Percentiles rank a stretch among this genome's conserved stretches.
These are phyloP conservation scores for Schrankia costaestrigalis DNA, from an alignment of 2,888 invertebrate genomes.

Conservation along the genomic window DNA sequence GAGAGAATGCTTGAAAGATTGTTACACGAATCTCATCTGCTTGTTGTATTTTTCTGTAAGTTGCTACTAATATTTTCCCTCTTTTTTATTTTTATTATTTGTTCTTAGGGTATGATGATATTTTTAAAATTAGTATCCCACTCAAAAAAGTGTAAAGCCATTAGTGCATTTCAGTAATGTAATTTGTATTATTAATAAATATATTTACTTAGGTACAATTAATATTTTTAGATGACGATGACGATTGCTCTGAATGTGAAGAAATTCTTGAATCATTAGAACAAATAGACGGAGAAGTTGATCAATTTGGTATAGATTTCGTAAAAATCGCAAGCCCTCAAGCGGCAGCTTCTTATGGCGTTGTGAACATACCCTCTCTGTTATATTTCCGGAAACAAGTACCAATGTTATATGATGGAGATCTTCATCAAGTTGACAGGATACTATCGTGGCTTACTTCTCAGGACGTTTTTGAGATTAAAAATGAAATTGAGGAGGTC, in stretches of 20 bases:
- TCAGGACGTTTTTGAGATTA: constrained; percentile 96
- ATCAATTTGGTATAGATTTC: constrained; percentile 95
- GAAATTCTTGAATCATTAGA: constrained; percentile 95
- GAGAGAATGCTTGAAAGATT: constrained; percentile 92
- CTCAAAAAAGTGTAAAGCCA: too few relatives aligned
- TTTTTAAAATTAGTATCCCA: too few relatives aligned
- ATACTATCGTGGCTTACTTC: constrained; percentile 94
- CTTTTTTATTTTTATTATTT: too few relatives aligned
- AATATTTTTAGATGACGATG: constrained; percentile 83
- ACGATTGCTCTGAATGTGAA: constrained; percentile 94
- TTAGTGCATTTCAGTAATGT: too few relatives aligned
- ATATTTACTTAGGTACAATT: too few relatives aligned
- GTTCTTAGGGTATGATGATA: too few relatives aligned
- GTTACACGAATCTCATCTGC: constrained; percentile 90
- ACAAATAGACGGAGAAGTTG: constrained; percentile 97
- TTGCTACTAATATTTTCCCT: too few relatives aligned
- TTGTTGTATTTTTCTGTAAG: constrained; percentile 96
- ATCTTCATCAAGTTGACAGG: constrained; percentile 91
- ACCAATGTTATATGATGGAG: constrained; percentile 94
- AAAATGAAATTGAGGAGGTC: constrained; percentile 98
- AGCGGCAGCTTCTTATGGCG: constrained; percentile 89
- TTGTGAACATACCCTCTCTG: constrained; percentile 91
- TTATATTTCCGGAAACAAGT: constrained; percentile 92
- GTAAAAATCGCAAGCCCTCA: constrained; percentile 93
- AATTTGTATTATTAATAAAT: too few relatives aligned